These are phyloP conservation scores for Gulo gulo DNA, from an alignment of 2,113 vertebrate genomes.

Conservation along the genomic window DNA sequence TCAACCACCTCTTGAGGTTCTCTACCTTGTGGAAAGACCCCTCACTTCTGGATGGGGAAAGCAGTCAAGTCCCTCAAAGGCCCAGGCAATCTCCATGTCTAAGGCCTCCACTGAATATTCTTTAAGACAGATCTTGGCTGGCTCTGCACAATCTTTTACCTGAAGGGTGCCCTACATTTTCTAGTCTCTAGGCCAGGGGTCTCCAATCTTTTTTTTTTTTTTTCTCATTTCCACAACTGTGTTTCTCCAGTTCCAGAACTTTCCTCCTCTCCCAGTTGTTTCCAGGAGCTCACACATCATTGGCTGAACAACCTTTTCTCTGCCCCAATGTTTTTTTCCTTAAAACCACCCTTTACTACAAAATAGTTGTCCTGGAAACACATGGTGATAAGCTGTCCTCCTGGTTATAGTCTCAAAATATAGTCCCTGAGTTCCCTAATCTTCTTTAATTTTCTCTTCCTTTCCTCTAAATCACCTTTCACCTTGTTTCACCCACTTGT, in stretches of 20 bases:
- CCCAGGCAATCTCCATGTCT: neutral
- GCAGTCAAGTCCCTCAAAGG: fast-evolving
- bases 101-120: too few relatives aligned
- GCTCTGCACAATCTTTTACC: neutral
- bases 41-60: neutral
- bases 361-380: constrained; percentile 44
- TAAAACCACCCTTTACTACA: constrained; percentile 1
- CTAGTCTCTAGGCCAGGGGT: neutral
- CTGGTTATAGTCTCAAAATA: constrained; percentile 48
- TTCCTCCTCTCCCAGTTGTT: neutral
- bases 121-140: neutral
- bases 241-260: neutral
- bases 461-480: constrained; percentile 46
- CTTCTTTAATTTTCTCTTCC: constrained; percentile 47
- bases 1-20: neutral
- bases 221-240: neutral
- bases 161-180: neutral
- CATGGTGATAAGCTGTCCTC: neutral
- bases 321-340: neutral
- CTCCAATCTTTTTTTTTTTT: neutral
- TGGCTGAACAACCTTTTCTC: neutral
- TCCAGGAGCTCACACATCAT: neutral
- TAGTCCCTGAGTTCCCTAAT: neutral
- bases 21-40: neutral
- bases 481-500: neutral